Percentiles rank a stretch among this genome's conserved stretches.
phyloP scores from a whole-genome alignment of 2,888 invertebrate species.

The Chaitophorus viminalis region DNA sequence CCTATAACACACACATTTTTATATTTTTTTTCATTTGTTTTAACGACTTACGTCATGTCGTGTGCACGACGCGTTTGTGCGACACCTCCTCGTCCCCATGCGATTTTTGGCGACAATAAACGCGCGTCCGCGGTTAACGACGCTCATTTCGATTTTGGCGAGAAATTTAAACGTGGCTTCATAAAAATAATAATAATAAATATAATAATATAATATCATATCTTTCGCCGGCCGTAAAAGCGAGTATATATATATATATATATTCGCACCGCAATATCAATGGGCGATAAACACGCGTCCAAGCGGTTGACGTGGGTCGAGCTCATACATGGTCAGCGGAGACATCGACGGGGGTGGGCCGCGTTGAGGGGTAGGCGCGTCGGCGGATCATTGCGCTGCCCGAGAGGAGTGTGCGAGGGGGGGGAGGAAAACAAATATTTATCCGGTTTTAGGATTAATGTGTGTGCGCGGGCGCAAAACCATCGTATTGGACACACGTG shows the following conservation, averaged over 20 bases:
- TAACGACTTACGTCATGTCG: not conserved
- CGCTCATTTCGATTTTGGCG: slow-evolving; percentile 26
- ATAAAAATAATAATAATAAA: slow-evolving; percentile 31
- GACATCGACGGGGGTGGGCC: not conserved
- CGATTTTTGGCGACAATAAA: slow-evolving; percentile 20
- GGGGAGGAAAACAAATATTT: slow-evolving; percentile 33
- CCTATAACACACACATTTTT: not conserved
- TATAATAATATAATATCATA: slow-evolving; percentile 27
- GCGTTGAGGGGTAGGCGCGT: too few relatives aligned
- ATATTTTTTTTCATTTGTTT: slow-evolving; percentile 40
- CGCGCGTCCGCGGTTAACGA: slow-evolving; percentile 7
- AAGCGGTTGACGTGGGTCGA: not conserved
- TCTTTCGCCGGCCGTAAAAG: slow-evolving; percentile 37
- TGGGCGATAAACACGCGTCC: slow-evolving; percentile 40
- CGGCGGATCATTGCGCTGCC: too few relatives aligned
- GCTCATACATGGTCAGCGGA: not conserved
- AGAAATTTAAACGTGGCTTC: slow-evolving; percentile 35
- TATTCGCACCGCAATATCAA: slow-evolving; percentile 45
- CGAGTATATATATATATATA: not conserved
- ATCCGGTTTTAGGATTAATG: slow-evolving; percentile 15
- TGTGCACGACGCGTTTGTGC: not conserved
- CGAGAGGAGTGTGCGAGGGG: too few relatives aligned
- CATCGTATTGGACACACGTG: slow-evolving; percentile 23
- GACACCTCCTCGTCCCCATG: not conserved
- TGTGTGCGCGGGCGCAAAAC: not conserved